Conservation (phyloP, 2,797 vertebrate species). For the Hydrolagus colliei region DNA sequence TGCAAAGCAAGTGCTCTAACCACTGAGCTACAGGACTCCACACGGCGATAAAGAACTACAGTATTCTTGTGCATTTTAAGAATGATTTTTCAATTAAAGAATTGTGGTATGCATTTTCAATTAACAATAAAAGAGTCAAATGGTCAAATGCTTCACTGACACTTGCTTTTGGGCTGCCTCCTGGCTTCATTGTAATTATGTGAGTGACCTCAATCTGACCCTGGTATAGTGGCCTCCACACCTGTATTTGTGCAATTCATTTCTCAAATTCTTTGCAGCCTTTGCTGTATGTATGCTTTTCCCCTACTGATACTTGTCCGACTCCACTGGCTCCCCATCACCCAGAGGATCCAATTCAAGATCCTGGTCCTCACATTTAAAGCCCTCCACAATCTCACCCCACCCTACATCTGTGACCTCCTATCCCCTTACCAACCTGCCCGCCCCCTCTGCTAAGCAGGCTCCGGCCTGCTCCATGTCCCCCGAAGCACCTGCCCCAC, state of each 20-base stretch:
- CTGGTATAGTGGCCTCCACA: not conserved
- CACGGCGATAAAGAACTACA: not conserved
- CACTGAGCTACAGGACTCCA: too few species aligned
- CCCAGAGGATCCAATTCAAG: too few species aligned
- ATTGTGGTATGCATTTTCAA: not conserved
- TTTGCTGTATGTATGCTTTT: not conserved
- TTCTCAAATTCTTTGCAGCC: not conserved
- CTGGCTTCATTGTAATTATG: constrained; percentile 21
- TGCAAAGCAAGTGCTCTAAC: too few species aligned
- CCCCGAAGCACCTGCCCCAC: too few species aligned
- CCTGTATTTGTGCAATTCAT: constrained; percentile 20
- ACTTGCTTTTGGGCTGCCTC: constrained; percentile 18
- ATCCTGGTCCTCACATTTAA: too few species aligned
- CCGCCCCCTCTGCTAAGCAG: too few species aligned
- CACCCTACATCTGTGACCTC: too few species aligned
- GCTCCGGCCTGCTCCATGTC: too few species aligned
- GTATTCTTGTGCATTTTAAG: constrained; percentile 1
- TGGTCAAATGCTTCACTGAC: constrained; percentile 5
- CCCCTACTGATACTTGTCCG: too few species aligned
- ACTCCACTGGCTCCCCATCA: too few species aligned
- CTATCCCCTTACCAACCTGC: too few species aligned
- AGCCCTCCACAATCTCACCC: too few species aligned
- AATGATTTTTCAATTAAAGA: constrained; percentile 4
- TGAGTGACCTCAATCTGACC: constrained; percentile 20
- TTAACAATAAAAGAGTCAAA: not conserved